These are phyloP conservation scores for Platyscapa corneri DNA, from an alignment of 1,140 invertebrate genomes.

Conservation along the genomic window DNA sequence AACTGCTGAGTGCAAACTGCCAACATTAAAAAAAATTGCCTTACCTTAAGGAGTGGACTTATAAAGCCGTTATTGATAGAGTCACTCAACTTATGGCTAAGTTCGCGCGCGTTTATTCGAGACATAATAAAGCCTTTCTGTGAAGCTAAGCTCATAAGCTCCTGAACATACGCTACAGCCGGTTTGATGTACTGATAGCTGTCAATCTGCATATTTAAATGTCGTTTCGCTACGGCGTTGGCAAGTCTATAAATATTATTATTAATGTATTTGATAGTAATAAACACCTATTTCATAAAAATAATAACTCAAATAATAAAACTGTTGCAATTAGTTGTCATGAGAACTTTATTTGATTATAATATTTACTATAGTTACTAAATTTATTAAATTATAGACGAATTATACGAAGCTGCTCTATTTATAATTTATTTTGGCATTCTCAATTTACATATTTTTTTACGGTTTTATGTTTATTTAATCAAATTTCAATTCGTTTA, in stretches of 20 bases:
- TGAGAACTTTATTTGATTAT: background rate
- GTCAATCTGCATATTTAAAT: slow-evolving; percentile 82
- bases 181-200: slow-evolving; percentile 84
- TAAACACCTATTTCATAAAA: background rate
- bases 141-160: slow-evolving; percentile 81
- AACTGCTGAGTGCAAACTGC: too few relatives aligned
- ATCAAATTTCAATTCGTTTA: background rate
- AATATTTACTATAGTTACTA: background rate
- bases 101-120: slow-evolving; percentile 77
- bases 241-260: slow-evolving; percentile 69
- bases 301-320: background rate
- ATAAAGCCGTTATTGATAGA: slow-evolving; percentile 87
- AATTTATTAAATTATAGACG: background rate
- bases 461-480: background rate
- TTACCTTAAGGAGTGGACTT: slow-evolving; percentile 82
- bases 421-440: background rate
- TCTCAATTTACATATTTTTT: background rate
- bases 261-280: background rate
- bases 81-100: slow-evolving; percentile 85
- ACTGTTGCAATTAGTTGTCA: background rate
- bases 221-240: slow-evolving; percentile 81
- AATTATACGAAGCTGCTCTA: background rate
- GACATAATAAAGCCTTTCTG: slow-evolving; percentile 78
- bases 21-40: slow-evolving; percentile 71
- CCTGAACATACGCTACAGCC: slow-evolving; percentile 81